These are phyloP conservation scores for Brachypterus glaber DNA, from an alignment of 2,888 invertebrate species.

Conservation along the genomic window DNA sequence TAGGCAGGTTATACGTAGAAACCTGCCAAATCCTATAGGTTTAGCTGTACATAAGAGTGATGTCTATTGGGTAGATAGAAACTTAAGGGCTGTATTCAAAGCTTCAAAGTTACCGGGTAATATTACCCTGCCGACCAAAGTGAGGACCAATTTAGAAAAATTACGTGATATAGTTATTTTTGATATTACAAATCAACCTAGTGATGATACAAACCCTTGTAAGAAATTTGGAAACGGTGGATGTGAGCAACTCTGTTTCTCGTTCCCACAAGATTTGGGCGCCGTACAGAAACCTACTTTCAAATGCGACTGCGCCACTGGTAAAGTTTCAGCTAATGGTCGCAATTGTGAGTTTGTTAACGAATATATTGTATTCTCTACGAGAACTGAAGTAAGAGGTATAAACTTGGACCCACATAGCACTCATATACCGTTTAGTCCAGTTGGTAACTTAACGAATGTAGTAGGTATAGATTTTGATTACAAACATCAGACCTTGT, in stretches of 20 bases:
- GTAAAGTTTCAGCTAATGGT: constrained; percentile 56
- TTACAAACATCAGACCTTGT: constrained; percentile 73
- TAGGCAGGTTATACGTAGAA: constrained; percentile 72
- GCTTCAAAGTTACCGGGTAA: constrained; percentile 71
- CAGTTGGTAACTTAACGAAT: constrained; percentile 77
- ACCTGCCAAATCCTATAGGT: constrained; percentile 89
- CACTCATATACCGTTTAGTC: constrained; percentile 74
- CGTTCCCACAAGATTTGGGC: constrained; percentile 62
- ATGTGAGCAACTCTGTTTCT: constrained; percentile 94
- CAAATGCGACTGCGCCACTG: constrained; percentile 88
- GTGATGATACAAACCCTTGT: constrained; percentile 74
- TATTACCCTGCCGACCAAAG: constrained; percentile 55
- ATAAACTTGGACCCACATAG: constrained; percentile 79
- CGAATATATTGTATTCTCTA: constrained; percentile 89
- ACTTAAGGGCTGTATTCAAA: constrained; percentile 73
- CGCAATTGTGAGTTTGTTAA: constrained; percentile 71
- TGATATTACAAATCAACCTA: constrained; percentile 79
- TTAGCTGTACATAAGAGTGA: constrained; percentile 75
- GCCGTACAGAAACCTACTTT: constrained; percentile 45
- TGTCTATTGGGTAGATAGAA: constrained; percentile 93
- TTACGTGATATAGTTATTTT: constrained; percentile 87
- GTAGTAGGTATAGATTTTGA: constrained; percentile 96
- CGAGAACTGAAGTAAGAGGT: constrained; percentile 85
- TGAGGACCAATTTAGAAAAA: constrained; percentile 76
- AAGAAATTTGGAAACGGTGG: constrained; percentile 65